phyloP scores from a whole-genome alignment of 2,113 vertebrate genomes.

The Scopus umbretta region DNA sequence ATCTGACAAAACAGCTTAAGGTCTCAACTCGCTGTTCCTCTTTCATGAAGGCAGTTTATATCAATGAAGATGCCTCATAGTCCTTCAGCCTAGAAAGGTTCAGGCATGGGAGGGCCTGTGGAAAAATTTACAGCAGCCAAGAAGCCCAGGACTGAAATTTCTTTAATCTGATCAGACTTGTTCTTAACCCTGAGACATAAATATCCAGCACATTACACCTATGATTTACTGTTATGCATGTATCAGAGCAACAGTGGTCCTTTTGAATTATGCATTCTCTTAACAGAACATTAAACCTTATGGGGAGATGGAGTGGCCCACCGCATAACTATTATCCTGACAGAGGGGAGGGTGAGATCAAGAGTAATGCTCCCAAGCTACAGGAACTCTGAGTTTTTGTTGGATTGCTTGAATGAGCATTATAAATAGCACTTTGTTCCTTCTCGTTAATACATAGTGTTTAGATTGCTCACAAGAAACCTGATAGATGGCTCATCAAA shows the following conservation, averaged over 20 bases:
- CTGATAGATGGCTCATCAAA: slow-evolving; percentile 53
- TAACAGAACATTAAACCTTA: slow-evolving; percentile 63
- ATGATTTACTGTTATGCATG: slow-evolving; percentile 47
- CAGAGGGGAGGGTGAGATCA: slow-evolving; percentile 13
- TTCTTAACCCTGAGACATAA: slow-evolving; percentile 47
- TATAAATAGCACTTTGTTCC: slow-evolving; percentile 67
- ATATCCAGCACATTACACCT: slow-evolving; percentile 28
- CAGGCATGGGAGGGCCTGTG: background rate
- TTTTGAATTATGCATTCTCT: slow-evolving; percentile 61
- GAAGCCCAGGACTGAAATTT: slow-evolving; percentile 1
- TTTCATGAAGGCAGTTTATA: background rate
- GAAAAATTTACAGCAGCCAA: slow-evolving; percentile 33
- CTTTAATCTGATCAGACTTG: slow-evolving; percentile 27
- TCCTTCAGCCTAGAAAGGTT: background rate
- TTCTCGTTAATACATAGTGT: slow-evolving; percentile 51
- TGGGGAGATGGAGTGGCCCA: slow-evolving; percentile 44
- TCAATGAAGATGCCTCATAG: background rate
- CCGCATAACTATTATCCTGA: slow-evolving; percentile 59
- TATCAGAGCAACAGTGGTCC: slow-evolving; percentile 26
- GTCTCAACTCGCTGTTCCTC: background rate
- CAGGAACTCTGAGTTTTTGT: slow-evolving; percentile 54
- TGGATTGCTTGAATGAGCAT: slow-evolving; percentile 53
- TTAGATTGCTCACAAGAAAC: slow-evolving; percentile 57
- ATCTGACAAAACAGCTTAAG: background rate
- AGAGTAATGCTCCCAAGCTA: slow-evolving; percentile 38